Conservation (phyloP, 2,888 invertebrate species). For the Erannis defoliaria region DNA sequence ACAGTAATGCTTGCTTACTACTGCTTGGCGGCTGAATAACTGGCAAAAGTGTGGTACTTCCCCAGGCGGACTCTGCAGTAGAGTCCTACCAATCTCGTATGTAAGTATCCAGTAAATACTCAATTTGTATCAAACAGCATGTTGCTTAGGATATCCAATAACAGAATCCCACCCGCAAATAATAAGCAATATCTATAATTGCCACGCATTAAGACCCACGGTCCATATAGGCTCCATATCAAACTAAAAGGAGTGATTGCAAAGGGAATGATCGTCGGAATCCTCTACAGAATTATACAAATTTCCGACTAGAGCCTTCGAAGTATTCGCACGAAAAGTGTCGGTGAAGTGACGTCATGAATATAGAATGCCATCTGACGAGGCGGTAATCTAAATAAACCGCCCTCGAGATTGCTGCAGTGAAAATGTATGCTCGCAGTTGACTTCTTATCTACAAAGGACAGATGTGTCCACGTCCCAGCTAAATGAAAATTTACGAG, state of each 20-base stretch:
- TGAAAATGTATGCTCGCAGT: constrained; percentile 60
- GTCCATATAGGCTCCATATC: constrained; percentile 37
- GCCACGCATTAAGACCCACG: constrained; percentile 42
- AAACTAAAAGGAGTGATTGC: constrained; percentile 32
- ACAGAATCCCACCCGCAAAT: constrained; percentile 21
- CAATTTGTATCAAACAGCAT: constrained; percentile 12
- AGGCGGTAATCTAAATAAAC: constrained; percentile 70
- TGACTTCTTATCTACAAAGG: constrained; percentile 46
- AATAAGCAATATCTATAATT: constrained; percentile 30
- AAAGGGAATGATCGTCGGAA: constrained; percentile 42
- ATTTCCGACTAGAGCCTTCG: constrained; percentile 53
- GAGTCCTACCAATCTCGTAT: too few relatives aligned
- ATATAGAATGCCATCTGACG: constrained; percentile 62
- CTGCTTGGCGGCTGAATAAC: too few relatives aligned
- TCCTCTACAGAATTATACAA: constrained; percentile 55
- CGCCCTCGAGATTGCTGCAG: constrained; percentile 56
- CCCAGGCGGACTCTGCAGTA: too few relatives aligned
- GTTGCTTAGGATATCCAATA: constrained; percentile 14
- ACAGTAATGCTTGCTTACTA: too few relatives aligned
- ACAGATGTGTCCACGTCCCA: constrained; percentile 35
- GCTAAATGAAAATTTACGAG: constrained; percentile 34
- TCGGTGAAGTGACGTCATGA: constrained; percentile 59
- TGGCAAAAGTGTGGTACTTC: too few relatives aligned
- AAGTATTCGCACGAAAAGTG: constrained; percentile 55
- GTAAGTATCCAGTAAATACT: too few relatives aligned